Evolutionary conservation across 1,140 invertebrate genomes (phyloP), one percentile per base, ranked within the genome.

Genomic region (Aphis gossypii): DNA sequence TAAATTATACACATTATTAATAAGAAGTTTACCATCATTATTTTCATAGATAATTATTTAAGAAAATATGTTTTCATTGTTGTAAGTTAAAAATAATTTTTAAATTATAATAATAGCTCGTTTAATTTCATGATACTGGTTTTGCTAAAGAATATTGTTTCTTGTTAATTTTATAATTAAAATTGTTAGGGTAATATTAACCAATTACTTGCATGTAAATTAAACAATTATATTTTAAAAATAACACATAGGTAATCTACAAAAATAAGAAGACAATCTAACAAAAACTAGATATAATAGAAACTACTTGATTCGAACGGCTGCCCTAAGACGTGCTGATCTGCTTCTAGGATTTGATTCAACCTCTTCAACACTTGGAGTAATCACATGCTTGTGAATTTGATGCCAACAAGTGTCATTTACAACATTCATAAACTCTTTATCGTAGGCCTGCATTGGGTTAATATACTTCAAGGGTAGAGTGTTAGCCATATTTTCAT

Each of bases 311-410:
- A 97, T 94, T 95, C 97, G 98, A 94, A 97, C 95, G 93, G 98
- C 97, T 94, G 97, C 98, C 95, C 99, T 96, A 84, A 99, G 95
- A 95, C 98, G 98, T 4, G 98, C 98, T 91, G 98, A 99, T 94
- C 98, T 96, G 94, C 97, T 97, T 95, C 98, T 96, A 83, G 98
- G 98, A 96, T 99, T 99, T 30, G 94, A 94, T 38, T 97, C 95
- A 25, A 98, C 95, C 96, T 99, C 98, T 93, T 97, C 96, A 88
- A 96, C 95, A 23, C 96, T 96, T 1, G 98, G 98, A 35, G 96
- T 95, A 14, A 98, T 95, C 21, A 99, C 97, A 96, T 98, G 97
- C 95, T 98, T 98, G 94, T 97, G 97, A 2, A 99, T 94, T 94
- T 97, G 96, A 94, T 96, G 95, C 98, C 98, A 99, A 76, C 96